Conservation (phyloP, 2,888 invertebrate genomes). For the Andrena marginata region DNA sequence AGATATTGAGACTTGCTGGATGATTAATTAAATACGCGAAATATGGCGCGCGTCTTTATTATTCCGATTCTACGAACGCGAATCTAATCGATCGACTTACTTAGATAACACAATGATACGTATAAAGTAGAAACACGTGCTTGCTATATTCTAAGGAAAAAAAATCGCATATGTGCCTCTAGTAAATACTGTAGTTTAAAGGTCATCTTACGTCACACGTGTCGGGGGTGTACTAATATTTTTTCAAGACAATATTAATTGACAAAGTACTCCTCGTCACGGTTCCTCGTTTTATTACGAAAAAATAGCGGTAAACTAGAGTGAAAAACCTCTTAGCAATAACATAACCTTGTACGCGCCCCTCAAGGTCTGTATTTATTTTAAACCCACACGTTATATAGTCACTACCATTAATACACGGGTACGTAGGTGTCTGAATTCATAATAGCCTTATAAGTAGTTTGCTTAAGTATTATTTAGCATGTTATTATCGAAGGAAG, state of each 20-base stretch:
- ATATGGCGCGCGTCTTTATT: not conserved
- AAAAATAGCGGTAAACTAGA: not conserved
- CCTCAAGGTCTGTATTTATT: slow-evolving; percentile 52
- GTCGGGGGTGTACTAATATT: not conserved
- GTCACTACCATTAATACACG: slow-evolving; percentile 3
- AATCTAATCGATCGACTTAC: not conserved
- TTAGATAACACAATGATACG: not conserved
- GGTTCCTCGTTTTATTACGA: not conserved
- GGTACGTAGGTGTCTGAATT: slow-evolving; percentile 27
- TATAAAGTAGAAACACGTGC: not conserved
- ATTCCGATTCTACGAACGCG: not conserved
- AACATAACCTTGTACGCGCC: slow-evolving; percentile 37
- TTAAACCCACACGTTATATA: slow-evolving; percentile 26
- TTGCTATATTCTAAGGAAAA: not conserved
- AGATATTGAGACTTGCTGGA: not conserved
- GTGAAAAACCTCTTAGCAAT: not conserved
- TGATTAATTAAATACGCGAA: not conserved
- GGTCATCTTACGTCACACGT: not conserved
- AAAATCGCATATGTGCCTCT: not conserved
- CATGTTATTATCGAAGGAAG: not conserved
- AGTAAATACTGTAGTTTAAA: not conserved
- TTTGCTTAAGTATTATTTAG: not conserved
- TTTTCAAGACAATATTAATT: not conserved
- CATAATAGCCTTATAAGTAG: slow-evolving; percentile 22
- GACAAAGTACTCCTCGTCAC: not conserved